phyloP scores from a whole-genome alignment of 2,888 invertebrate species.

The Agriopis aurantiaria region DNA sequence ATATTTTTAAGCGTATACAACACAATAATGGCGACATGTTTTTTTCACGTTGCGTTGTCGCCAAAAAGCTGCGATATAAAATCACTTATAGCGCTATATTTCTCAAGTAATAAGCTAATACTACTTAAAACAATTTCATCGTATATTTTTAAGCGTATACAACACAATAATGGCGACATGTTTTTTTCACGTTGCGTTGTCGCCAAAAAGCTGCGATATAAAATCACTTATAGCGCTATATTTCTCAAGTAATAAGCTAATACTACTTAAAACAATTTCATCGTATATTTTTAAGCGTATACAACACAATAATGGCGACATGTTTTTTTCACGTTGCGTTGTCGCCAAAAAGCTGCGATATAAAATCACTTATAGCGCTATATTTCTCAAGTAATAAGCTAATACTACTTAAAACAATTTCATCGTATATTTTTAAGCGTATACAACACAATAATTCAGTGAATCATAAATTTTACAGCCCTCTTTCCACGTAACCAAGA shows the following conservation, averaged over 20 bases:
- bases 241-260: conserved; percentile 2
- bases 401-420: conserved; percentile 13
- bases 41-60: too few species aligned
- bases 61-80: too few species aligned
- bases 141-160: too few species aligned
- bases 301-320: conserved; percentile 11
- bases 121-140: too few species aligned
- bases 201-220: not conserved
- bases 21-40: too few species aligned
- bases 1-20: too few species aligned
- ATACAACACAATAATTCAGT: conserved; percentile 70
- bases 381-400: not conserved
- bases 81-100: too few species aligned
- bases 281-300: conserved; percentile 40
- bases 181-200: too few species aligned
- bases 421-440: conserved; percentile 38
- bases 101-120: too few species aligned
- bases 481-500: conserved; percentile 76
- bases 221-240: not conserved
- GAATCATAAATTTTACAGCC: conserved; percentile 84
- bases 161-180: conserved; percentile 60
- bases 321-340: too few species aligned
- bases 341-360: not conserved
- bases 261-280: conserved; percentile 9
- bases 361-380: not conserved